A percentile compares a stretch with the other conserved stretches of the same genome.
Evolutionary conservation across 2,797 vertebrate species (phyloP).

Genomic region (Passerculus sandwichensis): DNA sequence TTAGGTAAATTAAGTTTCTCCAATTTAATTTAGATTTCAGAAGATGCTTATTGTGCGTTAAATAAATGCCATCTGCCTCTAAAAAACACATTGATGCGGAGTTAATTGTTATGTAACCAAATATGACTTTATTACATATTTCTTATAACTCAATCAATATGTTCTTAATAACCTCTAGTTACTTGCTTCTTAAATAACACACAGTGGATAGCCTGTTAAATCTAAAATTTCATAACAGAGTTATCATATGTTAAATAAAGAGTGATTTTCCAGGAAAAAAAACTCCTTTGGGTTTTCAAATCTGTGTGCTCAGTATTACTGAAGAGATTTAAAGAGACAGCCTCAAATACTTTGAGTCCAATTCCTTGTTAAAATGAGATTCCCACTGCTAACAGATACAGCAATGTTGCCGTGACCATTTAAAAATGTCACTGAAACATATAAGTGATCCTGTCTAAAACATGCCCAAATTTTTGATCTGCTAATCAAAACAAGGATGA

Average conservation of each 20-base stretch:
- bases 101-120: conserved; percentile 81
- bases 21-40: conserved; percentile 80
- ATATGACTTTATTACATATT: conserved; percentile 75
- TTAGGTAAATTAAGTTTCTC: conserved; percentile 73
- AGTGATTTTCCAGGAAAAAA: conserved; percentile 67
- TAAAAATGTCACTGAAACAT: background rate
- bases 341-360: conserved; percentile 12
- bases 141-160: conserved; percentile 77
- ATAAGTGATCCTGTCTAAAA: background rate
- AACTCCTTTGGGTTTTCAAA: conserved; percentile 70
- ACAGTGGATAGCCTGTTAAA: conserved; percentile 72
- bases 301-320: conserved; percentile 29
- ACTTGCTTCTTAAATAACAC: conserved; percentile 70
- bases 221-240: conserved; percentile 76
- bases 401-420: conserved; percentile 14
- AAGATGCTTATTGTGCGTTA: conserved; percentile 74
- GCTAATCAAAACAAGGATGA: conserved; percentile 13
- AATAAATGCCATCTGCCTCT: conserved; percentile 81
- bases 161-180: conserved; percentile 79
- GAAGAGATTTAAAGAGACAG: conserved; percentile 68
- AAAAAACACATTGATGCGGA: conserved; percentile 68
- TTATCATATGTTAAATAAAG: conserved; percentile 79
- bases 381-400: background rate
- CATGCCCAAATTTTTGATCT: background rate
- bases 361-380: conserved; percentile 14